A percentile compares a stretch with the other conserved stretches of the same genome.
Conservation (phyloP, 2,797 vertebrate species). For the Chloroceryle inda region DNA sequence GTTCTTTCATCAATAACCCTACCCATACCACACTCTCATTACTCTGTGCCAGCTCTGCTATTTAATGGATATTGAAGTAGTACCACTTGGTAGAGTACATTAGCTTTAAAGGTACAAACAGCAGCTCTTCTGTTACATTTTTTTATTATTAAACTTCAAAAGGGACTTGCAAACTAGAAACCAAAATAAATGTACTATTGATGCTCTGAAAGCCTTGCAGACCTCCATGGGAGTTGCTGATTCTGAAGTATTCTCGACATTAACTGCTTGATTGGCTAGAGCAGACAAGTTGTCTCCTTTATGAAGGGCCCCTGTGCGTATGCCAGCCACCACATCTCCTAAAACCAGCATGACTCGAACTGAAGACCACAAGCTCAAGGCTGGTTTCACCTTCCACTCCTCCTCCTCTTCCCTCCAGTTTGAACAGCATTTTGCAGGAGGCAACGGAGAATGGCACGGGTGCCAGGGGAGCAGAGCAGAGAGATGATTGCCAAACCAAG, state of each 20-base stretch:
- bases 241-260: background rate
- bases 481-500: background rate
- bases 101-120: background rate
- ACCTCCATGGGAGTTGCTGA: accelerated
- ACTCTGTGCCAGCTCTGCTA: background rate
- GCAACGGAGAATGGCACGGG: background rate
- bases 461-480: background rate
- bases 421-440: background rate
- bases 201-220: background rate
- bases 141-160: slow-evolving; percentile 12
- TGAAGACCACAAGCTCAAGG: background rate
- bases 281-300: background rate
- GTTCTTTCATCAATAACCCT: background rate
- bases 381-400: background rate
- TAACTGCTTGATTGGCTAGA: background rate
- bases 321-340: background rate
- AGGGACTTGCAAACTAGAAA: background rate
- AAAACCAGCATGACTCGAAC: background rate
- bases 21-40: background rate
- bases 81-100: background rate
- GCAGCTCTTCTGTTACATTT: background rate
- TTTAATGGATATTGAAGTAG: background rate
- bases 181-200: background rate
- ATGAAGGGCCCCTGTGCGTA: background rate
- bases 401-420: background rate